Conservation (phyloP, 1,140 invertebrate genomes). For the Platyscapa corneri region DNA sequence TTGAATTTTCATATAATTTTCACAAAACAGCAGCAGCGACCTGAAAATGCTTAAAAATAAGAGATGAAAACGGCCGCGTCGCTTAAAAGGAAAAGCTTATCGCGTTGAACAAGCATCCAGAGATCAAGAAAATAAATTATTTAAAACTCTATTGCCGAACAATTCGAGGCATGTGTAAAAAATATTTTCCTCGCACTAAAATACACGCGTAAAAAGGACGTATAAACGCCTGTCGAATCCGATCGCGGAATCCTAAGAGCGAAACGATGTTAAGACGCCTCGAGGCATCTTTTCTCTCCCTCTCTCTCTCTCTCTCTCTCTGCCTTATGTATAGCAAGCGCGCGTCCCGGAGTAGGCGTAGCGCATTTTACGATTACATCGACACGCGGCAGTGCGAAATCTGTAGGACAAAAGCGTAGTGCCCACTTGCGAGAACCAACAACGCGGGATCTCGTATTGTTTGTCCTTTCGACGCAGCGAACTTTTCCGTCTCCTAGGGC, state of each 20-base stretch:
- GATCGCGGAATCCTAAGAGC: slow-evolving; percentile 51
- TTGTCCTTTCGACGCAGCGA: not conserved
- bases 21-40: not conserved
- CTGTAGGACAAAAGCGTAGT: slow-evolving; percentile 16
- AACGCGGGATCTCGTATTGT: slow-evolving; percentile 16
- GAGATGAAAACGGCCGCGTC: not conserved
- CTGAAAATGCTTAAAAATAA: not conserved
- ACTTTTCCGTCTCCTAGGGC: not conserved
- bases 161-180: slow-evolving; percentile 42
- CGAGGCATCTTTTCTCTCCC: slow-evolving; percentile 5
- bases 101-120: slow-evolving; percentile 36
- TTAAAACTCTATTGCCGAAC: slow-evolving; percentile 43
- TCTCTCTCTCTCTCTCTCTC: slow-evolving; percentile 1
- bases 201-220: slow-evolving; percentile 33
- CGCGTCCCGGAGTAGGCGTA: not conserved
- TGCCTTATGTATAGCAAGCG: slow-evolving; percentile 1
- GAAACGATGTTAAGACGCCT: slow-evolving; percentile 50
- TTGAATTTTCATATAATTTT: slow-evolving; percentile 36
- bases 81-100: slow-evolving; percentile 42
- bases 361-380: slow-evolving; percentile 48
- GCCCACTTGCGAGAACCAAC: not conserved
- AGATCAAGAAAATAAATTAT: slow-evolving; percentile 43
- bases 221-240: slow-evolving; percentile 50
- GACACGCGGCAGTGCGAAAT: slow-evolving; percentile 31
- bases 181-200: slow-evolving; percentile 29